Base-by-base conservation (phyloP, 2,888 invertebrate species). In the Elmis aenea region DNA sequence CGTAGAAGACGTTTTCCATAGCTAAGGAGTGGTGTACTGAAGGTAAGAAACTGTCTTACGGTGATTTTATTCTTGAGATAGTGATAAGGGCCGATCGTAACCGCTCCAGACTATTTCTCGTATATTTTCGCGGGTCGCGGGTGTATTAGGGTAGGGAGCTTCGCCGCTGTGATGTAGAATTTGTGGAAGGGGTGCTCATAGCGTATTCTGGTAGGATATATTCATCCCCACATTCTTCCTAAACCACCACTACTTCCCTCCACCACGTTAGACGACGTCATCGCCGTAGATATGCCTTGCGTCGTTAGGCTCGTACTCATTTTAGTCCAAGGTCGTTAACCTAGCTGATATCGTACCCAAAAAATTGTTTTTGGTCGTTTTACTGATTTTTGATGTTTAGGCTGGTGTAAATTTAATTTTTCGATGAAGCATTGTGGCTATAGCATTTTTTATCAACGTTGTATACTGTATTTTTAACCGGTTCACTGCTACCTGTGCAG, bases 181-280 rank as follows among this genome's bases (percentile, higher is more conserved):
- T 64, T 62, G 67, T 67, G 67, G 67, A 67, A 67, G 68, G 68
- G 68, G 67, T 67, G 66, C 62, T 65, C 65, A 58, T 58, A 58
- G 62, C 55, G 64, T 66, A 62, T 61, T 66, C 66, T 66, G 66
- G 66, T 66, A 64, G 66, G 66, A 66, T 63, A 63, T 61, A 65
- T 67, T 68, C 68, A 68, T 68, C 68, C 68, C 68, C 68, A 68
- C 68, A 65, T 66, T 65, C 65, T 62, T 63, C 62, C 62, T 54
- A 62, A 65, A 63, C 64, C 64, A 65, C 64, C 64, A 63, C 66
- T 61, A 66, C 65, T 58, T 59, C 57, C 64, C 64, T 66, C 68
- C 67, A 66, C 67, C 64, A 66, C 66, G 61, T 57, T 60, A 55
- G 54, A 55, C 59, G 58, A 59, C 62, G 64, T 64, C 67, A 64